Base-by-base conservation (phyloP, 2,113 vertebrate species). In the Montifringilla adamsi region DNA sequence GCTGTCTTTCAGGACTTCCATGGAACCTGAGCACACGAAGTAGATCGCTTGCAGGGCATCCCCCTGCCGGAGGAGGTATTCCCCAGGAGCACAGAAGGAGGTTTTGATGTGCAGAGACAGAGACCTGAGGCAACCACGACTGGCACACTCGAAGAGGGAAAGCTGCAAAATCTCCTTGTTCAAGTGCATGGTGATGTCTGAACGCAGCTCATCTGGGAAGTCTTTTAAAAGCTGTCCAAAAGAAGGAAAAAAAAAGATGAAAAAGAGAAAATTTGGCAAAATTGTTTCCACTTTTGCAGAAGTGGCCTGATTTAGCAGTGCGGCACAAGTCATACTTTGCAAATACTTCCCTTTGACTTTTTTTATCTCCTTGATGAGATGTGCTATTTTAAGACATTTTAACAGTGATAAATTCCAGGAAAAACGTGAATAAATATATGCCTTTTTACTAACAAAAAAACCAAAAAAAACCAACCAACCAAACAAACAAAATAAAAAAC, bases 151-250 rank as follows among this genome's bases (percentile, higher is more conserved):
- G 4, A 99, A 99, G 77, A 99, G 98, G 11, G 99, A 99, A 96
- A 99, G 98, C 96, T 99, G 99, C 84, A 99, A 97, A 97, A 99
- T 99, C 97, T 99, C 99, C 98, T 99, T 99, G 98, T 99, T 99
- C 96, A 99, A 98, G 97, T 99, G 98, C 99, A 99, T 99, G 93
- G 99, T 99, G 97, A 99, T 99, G 97, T 99, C 99, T 15, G 99
- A 99, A 70, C 99, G 99, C 94, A 99, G 97, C 97, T 99, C 99
- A 0, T 99, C 99, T 2, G 99, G 99, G 95, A 99, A 99, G 97
- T 99, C 99, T 96, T 99, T 99, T 96, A 99, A 96, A 89, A 99
- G 99, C 99, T 99, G 97, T 76, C 56, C 69, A 90, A 87, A 88
- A 93, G 33, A 90, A 56, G 60, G 28, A 76, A 31, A 84, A 28